Evolutionary conservation across 1,140 invertebrate species (phyloP).

Genomic region (Conopomorpha cramerella): DNA sequence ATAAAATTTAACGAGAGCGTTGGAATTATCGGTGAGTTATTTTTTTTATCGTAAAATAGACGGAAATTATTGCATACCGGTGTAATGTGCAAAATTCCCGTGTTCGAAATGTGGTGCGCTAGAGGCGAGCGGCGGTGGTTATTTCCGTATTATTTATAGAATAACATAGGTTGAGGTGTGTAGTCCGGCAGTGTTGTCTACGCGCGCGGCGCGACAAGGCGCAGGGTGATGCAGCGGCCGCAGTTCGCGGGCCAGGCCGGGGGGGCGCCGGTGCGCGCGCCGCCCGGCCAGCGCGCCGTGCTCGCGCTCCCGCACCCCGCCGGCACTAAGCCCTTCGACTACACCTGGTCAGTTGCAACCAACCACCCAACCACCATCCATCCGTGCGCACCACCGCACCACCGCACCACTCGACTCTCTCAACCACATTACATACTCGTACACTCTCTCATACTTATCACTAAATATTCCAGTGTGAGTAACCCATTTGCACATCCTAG

Average conservation of each 20-base stretch:
- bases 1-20: too few species aligned
- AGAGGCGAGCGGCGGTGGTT: conserved; percentile 37
- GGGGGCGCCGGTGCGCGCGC: conserved; percentile 21
- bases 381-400: too few species aligned
- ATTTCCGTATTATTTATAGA: conserved; percentile 55
- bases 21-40: too few species aligned
- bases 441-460: too few species aligned
- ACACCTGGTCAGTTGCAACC: conserved; percentile 41
- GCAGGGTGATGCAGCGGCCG: conserved; percentile 36
- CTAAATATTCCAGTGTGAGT: too few species aligned
- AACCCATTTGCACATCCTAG: too few species aligned
- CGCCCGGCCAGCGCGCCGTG: conserved; percentile 21
- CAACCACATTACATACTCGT: too few species aligned
- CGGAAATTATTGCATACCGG: conserved; percentile 4
- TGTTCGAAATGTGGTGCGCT: conserved; percentile 23
- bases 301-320: conserved; percentile 24
- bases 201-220: conserved; percentile 38
- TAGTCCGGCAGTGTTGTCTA: conserved; percentile 27
- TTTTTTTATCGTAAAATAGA: not conserved
- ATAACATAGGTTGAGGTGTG: conserved; percentile 25
- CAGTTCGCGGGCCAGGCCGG: conserved; percentile 22
- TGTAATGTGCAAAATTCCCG: conserved; percentile 43
- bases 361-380: too few species aligned
- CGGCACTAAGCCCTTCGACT: conserved; percentile 35
- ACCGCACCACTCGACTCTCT: too few species aligned